Evolutionary conservation across 1,140 invertebrate species (phyloP).

Genomic region (Pseudomyrmex gracilis): DNA sequence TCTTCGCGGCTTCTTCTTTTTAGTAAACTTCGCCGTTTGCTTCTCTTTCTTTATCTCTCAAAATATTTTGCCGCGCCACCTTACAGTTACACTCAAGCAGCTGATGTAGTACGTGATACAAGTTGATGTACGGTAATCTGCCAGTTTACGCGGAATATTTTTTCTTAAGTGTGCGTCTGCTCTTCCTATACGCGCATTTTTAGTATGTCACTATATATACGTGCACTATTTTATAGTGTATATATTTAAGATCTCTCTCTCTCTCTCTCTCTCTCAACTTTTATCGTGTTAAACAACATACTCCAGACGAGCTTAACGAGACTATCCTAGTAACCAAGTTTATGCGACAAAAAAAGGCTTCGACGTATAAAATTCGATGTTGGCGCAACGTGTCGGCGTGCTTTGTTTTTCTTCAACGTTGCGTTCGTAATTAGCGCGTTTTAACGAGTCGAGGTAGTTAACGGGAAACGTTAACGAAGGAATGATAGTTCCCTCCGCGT

Average conservation of each 20-base stretch:
- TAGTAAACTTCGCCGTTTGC: conserved; percentile 43
- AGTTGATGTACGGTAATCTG: conserved; percentile 35
- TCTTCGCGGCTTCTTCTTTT: conserved; percentile 38
- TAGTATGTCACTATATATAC: too few species aligned
- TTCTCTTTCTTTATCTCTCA: neutral
- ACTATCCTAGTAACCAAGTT: conserved; percentile 11
- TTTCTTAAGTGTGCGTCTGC: neutral
- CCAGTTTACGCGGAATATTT: neutral
- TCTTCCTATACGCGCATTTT: too few species aligned
- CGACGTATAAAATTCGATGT: conserved; percentile 37
- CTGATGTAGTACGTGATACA: neutral
- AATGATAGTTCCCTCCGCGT: conserved; percentile 48
- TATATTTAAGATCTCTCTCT: too few species aligned
- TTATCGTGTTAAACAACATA: neutral
- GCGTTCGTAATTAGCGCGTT: conserved; percentile 49
- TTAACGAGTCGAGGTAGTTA: conserved; percentile 50
- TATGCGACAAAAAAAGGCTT: neutral
- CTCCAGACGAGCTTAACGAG: neutral
- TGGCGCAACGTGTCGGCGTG: neutral
- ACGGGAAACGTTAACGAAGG: conserved; percentile 49
- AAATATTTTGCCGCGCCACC: conserved; percentile 38
- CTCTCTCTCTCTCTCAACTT: too few species aligned
- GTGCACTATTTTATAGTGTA: too few species aligned
- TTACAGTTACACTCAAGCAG: conserved; percentile 2
- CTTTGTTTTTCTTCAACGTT: conserved; percentile 17